A percentile compares a stretch with the other conserved stretches of the same genome.
Conservation (phyloP, 2,113 vertebrate species). For the Zosterops lateralis region DNA sequence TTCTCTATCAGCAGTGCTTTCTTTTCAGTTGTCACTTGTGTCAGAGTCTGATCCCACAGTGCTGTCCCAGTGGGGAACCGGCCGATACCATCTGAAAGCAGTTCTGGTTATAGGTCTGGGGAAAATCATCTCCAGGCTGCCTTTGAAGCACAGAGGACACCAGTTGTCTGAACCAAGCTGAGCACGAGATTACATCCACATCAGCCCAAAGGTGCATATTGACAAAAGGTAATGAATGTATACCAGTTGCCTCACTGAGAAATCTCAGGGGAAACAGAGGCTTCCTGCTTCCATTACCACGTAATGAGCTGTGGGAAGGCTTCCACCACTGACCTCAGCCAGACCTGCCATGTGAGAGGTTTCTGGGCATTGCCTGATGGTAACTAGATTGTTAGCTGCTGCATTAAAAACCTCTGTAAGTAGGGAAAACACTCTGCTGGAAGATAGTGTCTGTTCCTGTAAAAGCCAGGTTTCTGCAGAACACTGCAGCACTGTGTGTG, state of each 20-base stretch:
- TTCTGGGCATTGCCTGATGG: neutral
- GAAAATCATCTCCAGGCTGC: neutral
- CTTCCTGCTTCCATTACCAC: neutral
- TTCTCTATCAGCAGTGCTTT: neutral
- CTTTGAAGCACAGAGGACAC: neutral
- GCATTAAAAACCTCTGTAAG: neutral
- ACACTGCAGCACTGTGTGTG: fast-evolving
- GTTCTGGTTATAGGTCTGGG: neutral
- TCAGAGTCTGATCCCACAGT: neutral
- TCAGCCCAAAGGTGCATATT: neutral
- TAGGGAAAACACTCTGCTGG: neutral
- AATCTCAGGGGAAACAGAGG: neutral
- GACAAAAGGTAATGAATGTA: neutral
- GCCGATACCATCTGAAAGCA: neutral
- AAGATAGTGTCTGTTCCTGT: neutral
- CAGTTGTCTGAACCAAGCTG: neutral
- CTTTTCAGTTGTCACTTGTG: neutral
- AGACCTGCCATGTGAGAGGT: neutral
- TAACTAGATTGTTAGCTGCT: neutral
- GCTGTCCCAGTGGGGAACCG: neutral
- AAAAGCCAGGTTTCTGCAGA: neutral
- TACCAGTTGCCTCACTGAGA: neutral
- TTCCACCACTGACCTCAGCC: neutral
- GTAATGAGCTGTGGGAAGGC: neutral
- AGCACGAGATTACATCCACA: neutral